Evolutionary conservation across 1,140 invertebrate species (phyloP).

Genomic region (Cataglyphis hispanica): DNA sequence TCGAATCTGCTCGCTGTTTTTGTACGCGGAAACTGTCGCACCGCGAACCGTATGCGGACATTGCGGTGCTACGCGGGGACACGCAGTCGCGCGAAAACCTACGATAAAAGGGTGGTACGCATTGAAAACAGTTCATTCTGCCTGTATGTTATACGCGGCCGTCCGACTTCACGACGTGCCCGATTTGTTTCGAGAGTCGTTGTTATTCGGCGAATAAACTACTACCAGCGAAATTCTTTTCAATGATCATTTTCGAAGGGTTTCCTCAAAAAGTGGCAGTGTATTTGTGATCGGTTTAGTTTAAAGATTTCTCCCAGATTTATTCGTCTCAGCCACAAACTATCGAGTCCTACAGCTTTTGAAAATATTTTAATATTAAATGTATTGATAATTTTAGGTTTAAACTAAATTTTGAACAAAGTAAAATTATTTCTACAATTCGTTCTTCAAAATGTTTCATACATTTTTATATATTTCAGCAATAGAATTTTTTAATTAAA

Average conservation of each 20-base stretch:
- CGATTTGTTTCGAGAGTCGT: slow-evolving; percentile 39
- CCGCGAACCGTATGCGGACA: slow-evolving; percentile 9
- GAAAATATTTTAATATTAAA: neutral
- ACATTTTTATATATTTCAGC: neutral
- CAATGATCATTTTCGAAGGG: slow-evolving; percentile 15
- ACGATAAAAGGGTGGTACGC: slow-evolving; percentile 59
- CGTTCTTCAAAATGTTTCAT: neutral
- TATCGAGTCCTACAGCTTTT: neutral
- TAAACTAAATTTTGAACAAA: neutral
- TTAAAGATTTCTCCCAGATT: neutral
- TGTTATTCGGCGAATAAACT: slow-evolving; percentile 22
- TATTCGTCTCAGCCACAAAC: neutral
- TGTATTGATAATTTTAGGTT: neutral
- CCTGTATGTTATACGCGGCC: slow-evolving; percentile 27
- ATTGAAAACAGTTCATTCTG: slow-evolving; percentile 41
- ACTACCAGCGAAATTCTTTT: slow-evolving; percentile 8
- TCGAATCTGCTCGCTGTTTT: slow-evolving; percentile 56
- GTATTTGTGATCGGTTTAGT: neutral
- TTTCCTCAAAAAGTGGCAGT: neutral
- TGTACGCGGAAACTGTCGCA: slow-evolving; percentile 38
- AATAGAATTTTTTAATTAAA: neutral
- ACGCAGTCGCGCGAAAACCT: slow-evolving; percentile 44
- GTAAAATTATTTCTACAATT: neutral
- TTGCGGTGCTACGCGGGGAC: neutral
- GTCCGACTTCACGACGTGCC: slow-evolving; percentile 24